These are phyloP conservation scores for Conistra vaccinii DNA, from an alignment of 2,888 invertebrate species.

Conservation along the genomic window DNA sequence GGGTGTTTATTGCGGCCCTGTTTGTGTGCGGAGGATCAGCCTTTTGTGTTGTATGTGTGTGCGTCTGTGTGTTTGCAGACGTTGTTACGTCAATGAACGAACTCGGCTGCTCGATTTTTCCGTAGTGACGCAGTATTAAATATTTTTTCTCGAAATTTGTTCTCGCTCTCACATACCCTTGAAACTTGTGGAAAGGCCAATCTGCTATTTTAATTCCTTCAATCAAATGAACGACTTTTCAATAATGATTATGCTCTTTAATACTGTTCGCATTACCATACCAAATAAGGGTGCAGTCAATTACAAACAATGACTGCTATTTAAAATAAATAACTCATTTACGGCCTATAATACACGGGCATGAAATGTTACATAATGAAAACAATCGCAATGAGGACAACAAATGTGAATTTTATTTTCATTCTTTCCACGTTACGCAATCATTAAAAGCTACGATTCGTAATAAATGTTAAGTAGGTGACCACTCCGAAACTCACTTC, in stretches of 20 bases:
- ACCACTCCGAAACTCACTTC: conserved; percentile 64
- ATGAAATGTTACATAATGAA: conserved; percentile 32
- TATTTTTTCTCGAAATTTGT: neutral
- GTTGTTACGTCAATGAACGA: conserved; percentile 28
- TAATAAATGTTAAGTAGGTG: conserved; percentile 69
- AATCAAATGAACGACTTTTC: neutral
- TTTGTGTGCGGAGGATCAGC: conserved; percentile 44
- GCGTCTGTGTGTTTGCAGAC: conserved; percentile 15
- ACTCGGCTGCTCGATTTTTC: conserved; percentile 20
- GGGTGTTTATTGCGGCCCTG: conserved; percentile 53
- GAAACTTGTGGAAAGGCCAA: neutral
- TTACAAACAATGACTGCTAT: neutral
- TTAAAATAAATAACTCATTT: conserved; percentile 25
- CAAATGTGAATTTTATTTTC: conserved; percentile 58
- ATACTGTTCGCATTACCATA: neutral
- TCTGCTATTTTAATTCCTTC: neutral
- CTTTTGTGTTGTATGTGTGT: conserved; percentile 25
- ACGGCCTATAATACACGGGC: neutral
- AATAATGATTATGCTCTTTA: neutral
- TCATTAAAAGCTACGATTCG: conserved; percentile 61
- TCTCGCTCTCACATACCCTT: neutral
- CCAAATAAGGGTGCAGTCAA: conserved; percentile 5
- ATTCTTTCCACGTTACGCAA: conserved; percentile 54
- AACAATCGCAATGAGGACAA: conserved; percentile 46
- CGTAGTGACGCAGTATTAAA: conserved; percentile 23